Conservation (phyloP, 2,113 vertebrate species). For the Tapirus terrestris region DNA sequence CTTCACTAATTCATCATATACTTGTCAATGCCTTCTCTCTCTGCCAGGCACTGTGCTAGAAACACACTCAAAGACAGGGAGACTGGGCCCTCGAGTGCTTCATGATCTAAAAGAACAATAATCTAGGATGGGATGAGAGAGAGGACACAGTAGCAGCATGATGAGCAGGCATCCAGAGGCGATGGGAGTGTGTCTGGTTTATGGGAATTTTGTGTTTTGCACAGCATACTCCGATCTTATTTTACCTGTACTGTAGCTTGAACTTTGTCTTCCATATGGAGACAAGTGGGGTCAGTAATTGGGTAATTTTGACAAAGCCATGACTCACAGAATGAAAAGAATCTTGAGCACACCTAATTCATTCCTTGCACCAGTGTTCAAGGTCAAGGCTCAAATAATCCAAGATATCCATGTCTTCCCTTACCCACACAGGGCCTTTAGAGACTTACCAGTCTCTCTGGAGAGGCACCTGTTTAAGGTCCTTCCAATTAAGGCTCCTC, state of each 20-base stretch:
- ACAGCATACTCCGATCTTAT: not conserved
- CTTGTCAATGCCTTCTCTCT: not conserved
- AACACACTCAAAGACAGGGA: not conserved
- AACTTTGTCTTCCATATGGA: not conserved
- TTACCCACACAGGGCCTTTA: not conserved
- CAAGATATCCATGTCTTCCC: not conserved
- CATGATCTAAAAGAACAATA: not conserved
- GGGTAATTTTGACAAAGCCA: not conserved
- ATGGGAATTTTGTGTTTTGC: not conserved
- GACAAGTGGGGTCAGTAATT: not conserved
- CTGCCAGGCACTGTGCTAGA: not conserved
- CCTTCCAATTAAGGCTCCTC: not conserved
- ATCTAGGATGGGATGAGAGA: not conserved
- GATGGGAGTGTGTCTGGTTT: not conserved
- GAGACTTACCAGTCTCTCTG: not conserved
- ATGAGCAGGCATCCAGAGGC: not conserved
- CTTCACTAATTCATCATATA: not conserved
- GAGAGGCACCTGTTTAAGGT: not conserved
- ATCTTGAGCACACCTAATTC: not conserved
- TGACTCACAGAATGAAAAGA: constrained; percentile 33
- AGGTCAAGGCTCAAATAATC: not conserved
- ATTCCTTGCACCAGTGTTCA: not conserved
- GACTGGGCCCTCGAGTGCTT: not conserved
- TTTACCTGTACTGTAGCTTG: not conserved
- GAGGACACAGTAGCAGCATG: not conserved